phyloP scores from a whole-genome alignment of 2,797 vertebrate genomes.

The Smutsia temminckii region DNA sequence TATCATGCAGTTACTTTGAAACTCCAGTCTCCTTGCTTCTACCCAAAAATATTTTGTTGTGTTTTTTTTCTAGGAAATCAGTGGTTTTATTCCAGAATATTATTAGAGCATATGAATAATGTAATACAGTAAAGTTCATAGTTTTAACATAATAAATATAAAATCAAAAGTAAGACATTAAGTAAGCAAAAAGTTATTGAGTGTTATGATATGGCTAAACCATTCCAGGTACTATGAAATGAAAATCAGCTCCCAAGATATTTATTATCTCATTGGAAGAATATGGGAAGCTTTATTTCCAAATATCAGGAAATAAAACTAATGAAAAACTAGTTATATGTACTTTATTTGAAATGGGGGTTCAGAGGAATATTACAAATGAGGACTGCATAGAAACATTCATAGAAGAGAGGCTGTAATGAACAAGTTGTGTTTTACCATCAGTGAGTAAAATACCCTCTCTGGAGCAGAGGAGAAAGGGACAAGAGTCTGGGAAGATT shows the following conservation, averaged over 20 bases:
- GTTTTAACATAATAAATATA: neutral
- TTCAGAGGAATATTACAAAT: neutral
- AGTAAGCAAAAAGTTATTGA: neutral
- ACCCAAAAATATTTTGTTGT: neutral
- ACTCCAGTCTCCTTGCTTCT: neutral
- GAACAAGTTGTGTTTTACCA: neutral
- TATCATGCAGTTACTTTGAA: neutral
- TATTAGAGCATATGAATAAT: neutral
- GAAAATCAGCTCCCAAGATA: neutral
- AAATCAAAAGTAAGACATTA: neutral
- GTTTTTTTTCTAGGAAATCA: neutral
- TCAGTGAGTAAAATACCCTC: rapidly evolving
- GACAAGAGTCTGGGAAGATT: neutral
- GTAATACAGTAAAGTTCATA: neutral
- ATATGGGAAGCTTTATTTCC: neutral
- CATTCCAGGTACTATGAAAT: neutral
- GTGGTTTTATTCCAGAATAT: neutral
- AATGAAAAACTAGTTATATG: neutral
- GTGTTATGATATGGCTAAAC: neutral
- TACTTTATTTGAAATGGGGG: neutral
- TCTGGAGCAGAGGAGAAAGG: neutral
- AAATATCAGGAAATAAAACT: neutral
- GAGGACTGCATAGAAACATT: neutral
- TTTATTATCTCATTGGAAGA: neutral
- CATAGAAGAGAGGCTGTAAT: neutral